phyloP scores from a whole-genome alignment of 2,113 vertebrate genomes.

The Synodontis membranacea region DNA sequence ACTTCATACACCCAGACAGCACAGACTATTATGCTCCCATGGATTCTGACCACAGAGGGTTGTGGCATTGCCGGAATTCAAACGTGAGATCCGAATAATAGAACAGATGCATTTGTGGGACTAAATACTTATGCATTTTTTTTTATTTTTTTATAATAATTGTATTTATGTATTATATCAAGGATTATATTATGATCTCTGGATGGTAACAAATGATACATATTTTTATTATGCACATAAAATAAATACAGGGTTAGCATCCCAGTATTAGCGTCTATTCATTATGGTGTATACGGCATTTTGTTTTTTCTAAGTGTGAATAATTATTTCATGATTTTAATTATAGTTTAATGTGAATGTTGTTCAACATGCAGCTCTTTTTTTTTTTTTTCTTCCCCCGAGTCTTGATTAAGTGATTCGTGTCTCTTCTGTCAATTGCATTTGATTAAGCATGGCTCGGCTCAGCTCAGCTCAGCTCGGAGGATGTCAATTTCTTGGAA shows the following conservation, averaged over 20 bases:
- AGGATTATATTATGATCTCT: not conserved
- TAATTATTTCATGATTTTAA: not conserved
- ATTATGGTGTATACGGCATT: not conserved
- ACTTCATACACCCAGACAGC: not conserved
- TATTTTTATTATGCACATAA: not conserved
- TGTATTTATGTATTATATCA: too few species aligned
- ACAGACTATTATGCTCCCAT: not conserved
- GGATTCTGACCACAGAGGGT: too few species aligned
- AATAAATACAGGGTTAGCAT: not conserved
- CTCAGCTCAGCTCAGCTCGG: not conserved
- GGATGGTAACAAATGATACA: not conserved
- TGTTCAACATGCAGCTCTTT: not conserved
- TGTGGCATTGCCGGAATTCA: not conserved
- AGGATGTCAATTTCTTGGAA: not conserved
- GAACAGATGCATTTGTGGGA: too few species aligned
- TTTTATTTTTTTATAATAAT: too few species aligned
- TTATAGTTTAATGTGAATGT: not conserved
- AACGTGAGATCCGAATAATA: not conserved
- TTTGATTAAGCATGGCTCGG: not conserved
- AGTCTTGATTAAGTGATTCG: slow-evolving; percentile 2
- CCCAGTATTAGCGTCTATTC: not conserved
- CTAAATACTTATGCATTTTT: too few species aligned
- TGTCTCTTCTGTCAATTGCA: not conserved
- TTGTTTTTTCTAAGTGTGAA: not conserved
- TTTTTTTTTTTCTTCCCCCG: not conserved